Evolutionary conservation across 92 coral and sea anemone genomes (phyloP).

Genomic region (Zoanthus sociatus): DNA sequence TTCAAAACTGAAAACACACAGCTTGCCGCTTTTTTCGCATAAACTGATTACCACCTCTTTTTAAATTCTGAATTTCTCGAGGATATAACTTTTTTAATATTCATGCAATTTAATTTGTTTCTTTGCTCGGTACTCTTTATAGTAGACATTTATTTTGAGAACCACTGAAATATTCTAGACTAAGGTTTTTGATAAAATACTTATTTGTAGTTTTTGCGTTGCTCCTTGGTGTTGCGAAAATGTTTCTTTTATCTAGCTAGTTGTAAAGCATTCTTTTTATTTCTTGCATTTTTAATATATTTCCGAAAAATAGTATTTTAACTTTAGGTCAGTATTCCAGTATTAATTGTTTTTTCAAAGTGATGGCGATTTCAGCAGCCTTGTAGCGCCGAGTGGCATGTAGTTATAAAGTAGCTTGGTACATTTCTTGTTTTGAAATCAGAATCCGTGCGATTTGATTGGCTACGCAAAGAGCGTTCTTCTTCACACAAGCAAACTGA

Average conservation of each 20-base stretch:
- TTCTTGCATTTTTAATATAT: too few relatives aligned
- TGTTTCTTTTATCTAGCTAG: too few relatives aligned
- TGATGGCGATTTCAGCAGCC: neutral
- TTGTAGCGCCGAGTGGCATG: neutral
- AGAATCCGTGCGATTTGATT: conserved; percentile 35
- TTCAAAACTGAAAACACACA: conserved; percentile 13
- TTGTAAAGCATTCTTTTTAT: too few relatives aligned
- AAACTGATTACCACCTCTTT: neutral
- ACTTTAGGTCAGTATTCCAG: too few relatives aligned
- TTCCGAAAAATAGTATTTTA: too few relatives aligned
- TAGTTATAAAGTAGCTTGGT: neutral
- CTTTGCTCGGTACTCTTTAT: neutral
- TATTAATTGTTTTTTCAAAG: neutral
- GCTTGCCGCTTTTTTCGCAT: neutral
- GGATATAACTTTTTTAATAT: neutral
- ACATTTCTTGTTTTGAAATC: conserved; percentile 39
- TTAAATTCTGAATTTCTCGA: neutral
- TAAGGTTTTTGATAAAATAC: too few relatives aligned
- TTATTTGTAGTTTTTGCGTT: too few relatives aligned
- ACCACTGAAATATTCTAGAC: too few relatives aligned
- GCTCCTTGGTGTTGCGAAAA: too few relatives aligned
- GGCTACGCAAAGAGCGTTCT: neutral
- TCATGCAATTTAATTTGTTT: neutral
- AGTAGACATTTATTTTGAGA: too few relatives aligned
- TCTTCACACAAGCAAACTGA: neutral